Conservation (phyloP, 2,797 vertebrate genomes). For the Malacoraja senta region DNA sequence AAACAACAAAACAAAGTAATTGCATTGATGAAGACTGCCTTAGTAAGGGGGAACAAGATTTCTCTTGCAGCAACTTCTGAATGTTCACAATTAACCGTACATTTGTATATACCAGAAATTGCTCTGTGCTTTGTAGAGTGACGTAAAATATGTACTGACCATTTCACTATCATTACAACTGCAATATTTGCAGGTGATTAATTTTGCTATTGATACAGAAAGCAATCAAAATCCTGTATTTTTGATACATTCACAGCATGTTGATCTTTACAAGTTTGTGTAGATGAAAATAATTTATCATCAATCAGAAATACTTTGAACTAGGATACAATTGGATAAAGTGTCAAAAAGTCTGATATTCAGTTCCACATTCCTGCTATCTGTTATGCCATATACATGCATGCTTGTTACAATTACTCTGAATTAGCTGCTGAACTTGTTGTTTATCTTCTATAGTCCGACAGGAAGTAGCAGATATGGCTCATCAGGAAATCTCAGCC, state of each 20-base stretch:
- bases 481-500: constrained; percentile 91
- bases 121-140: too few relatives aligned
- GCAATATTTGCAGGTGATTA: not conserved
- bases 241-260: not conserved
- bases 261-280: not conserved
- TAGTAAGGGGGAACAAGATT: too few relatives aligned
- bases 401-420: not conserved
- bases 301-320: not conserved
- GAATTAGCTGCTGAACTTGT: constrained; percentile 32
- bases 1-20: too few relatives aligned
- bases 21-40: too few relatives aligned
- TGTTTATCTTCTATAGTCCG: constrained; percentile 66
- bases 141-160: too few relatives aligned
- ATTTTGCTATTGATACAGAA: not conserved
- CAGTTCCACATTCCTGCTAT: not conserved
- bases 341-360: not conserved
- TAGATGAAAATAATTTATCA: not conserved
- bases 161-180: too few relatives aligned
- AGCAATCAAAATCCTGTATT: not conserved
- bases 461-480: constrained; percentile 84
- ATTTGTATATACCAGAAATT: too few relatives aligned
- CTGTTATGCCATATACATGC: constrained; percentile 23
- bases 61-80: too few relatives aligned
- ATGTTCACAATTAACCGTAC: too few relatives aligned
- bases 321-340: not conserved